Base-by-base conservation (phyloP, 2,888 invertebrate species). In the Megastigmus dorsalis region DNA sequence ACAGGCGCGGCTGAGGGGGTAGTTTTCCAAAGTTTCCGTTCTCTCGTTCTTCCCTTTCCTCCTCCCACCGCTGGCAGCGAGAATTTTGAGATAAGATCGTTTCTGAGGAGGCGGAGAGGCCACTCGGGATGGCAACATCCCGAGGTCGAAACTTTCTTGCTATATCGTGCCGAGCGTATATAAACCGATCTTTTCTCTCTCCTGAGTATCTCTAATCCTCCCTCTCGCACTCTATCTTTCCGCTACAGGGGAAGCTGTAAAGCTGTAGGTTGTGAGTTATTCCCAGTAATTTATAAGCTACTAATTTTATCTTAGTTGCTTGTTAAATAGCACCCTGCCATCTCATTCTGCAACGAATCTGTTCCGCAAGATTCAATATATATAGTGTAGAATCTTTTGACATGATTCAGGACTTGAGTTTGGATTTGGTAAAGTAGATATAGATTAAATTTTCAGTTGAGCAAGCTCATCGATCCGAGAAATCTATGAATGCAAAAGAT, bases 71-170 rank as follows among this genome's bases (percentile, higher is more conserved):
- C n/a, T n/a, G n/a, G 18, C 43, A 45, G 41, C 28, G 52, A 69
- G 43, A 65, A 74, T 74, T 65, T 63, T 45, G 50, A 54, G 74
- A 74, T 63, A 73, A 73, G 65, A 74, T 74, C 74, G 55, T 54
- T 41, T 7, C 0, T 10, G 9, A 13, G n/a, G 7, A 13, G 57
- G 28, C 26, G 50, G 15, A n/a, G n/a, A n/a, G n/a, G n/a, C n/a
- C n/a, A n/a, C n/a, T n/a, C n/a, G 52, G 15, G 38, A 2, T 54
- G 26, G 15, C 36, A 41, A 18, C 41, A 68, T 68, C 59, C 38
- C 50, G 9, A 28, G 59, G 20, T 50, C 50, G 13, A 67, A 68
- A 68, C 68, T 68, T 68, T 68, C 68, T 52, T 23, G 33, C 33
- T 68, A 59, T 41, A 68, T 50, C 68, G 68, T 50, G 48, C 48